A percentile compares a stretch with the other conserved stretches of the same genome.
Evolutionary conservation across 2,888 invertebrate genomes (phyloP).

Genomic region (Achlya flavicornis): DNA sequence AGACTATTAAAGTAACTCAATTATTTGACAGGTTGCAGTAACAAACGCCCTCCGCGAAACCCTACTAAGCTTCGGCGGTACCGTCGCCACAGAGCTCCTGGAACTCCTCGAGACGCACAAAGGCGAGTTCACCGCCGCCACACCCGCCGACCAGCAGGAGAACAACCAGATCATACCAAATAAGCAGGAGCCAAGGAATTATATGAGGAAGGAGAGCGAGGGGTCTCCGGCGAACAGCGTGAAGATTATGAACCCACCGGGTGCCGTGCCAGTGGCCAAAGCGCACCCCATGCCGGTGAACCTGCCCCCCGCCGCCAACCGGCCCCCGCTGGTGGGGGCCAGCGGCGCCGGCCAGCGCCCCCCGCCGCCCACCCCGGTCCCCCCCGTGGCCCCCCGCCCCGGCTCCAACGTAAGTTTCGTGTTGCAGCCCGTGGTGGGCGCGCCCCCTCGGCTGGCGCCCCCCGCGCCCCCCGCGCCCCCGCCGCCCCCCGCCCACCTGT

Average conservation of each 20-base stretch:
- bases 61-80: conserved; percentile 74
- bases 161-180: conserved; percentile 60
- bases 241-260: conserved; percentile 24
- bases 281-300: conserved; percentile 52
- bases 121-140: conserved; percentile 28
- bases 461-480: too few relatives aligned
- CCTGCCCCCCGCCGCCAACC: conserved; percentile 27
- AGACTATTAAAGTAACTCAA: too few relatives aligned
- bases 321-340: conserved; percentile 19
- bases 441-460: conserved; percentile 48
- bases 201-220: conserved; percentile 41
- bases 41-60: conserved; percentile 78
- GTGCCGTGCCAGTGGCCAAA: conserved; percentile 43
- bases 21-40: conserved; percentile 64
- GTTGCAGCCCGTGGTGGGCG: conserved; percentile 66
- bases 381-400: conserved; percentile 38
- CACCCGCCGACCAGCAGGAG: conserved; percentile 37
- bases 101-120: conserved; percentile 56
- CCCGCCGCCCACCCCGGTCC: conserved; percentile 30
- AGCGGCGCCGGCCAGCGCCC: too few relatives aligned
- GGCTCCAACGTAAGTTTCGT: conserved; percentile 79
- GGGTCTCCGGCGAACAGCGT: conserved; percentile 30
- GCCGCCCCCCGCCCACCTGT: conserved; percentile 50
- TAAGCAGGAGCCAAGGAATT: conserved; percentile 51
- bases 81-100: conserved; percentile 61